Evolutionary conservation across 2,888 invertebrate genomes (phyloP), one percentile per base, ranked within the genome.

Genomic region (Nephrotoma flavescens): DNA sequence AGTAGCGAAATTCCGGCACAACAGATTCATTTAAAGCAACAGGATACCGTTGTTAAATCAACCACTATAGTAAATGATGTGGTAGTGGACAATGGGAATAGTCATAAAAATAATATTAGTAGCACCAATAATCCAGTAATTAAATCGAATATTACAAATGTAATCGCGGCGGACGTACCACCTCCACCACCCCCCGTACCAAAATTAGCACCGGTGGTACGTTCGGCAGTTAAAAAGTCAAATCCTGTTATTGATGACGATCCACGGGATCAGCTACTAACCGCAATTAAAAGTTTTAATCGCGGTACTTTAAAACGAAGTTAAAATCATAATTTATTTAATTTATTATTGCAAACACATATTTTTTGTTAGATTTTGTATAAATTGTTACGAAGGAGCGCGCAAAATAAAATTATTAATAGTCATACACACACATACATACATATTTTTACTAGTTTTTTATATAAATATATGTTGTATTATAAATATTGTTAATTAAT

Each of bases 251-350:
- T 71, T 31, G 89, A 90, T 85, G 89, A 91, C 1, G 95, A 96
- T 90, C 93, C 94, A 0, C 92, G 95, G 85, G 94, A 95, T 88
- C 93, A 94, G 89, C 91, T 96, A 45, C 91, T 96, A 90, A 93
- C 94, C 86, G 95, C 95, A 19, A 96, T 96, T 89, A 92, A 95
- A 88, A 94, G 93, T 90, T 96, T 96, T 88, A 95, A 95, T 87
- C 90, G 89, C 2, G 89, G 90, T 6, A 89, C 89, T 85, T 89
- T 92, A 11, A 91, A 91, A 86, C 89, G 89, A 31, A 88, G 87
- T 83, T 88, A 86, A 86, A 87, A 45, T 19, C 2, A 6, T 42
- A 84, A 84, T 42, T 84, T 15, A 42, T 42, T 84, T 84, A 42
- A 42, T 84, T 41, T 31, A 71, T 31, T 71, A 71, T 7, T 52